These are phyloP conservation scores for Condylostylus longicornis DNA, from an alignment of 1,140 invertebrate genomes.

Conservation along the genomic window DNA sequence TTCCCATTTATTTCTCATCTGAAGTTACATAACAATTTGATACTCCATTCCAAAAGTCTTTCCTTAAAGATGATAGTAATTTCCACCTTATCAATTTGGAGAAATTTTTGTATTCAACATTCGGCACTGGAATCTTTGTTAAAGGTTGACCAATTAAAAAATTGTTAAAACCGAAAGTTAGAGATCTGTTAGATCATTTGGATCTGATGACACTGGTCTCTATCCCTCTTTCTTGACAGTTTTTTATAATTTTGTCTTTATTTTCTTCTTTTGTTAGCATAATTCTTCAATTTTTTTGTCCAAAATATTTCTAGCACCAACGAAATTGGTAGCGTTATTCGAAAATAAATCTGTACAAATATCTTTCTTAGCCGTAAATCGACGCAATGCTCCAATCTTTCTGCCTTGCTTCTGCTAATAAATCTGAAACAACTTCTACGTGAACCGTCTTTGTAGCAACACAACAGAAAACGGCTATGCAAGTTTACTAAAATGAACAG, in stretches of 20 bases:
- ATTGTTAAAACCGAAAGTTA: slow-evolving; percentile 30
- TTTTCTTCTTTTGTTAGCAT: background rate
- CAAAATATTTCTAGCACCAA: no score
- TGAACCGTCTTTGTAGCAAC: slow-evolving; percentile 15
- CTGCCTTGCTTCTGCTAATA: slow-evolving; percentile 8
- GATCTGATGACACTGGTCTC: slow-evolving; percentile 13
- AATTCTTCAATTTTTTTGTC: no score
- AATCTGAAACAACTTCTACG: slow-evolving; percentile 9
- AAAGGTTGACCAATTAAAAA: slow-evolving; percentile 25
- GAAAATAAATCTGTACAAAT: background rate
- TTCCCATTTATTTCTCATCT: slow-evolving; percentile 15
- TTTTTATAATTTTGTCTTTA: no score
- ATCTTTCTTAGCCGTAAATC: background rate
- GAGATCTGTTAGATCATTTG: slow-evolving; percentile 18
- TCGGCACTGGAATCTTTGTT: slow-evolving; percentile 9
- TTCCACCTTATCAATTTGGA: slow-evolving; percentile 14
- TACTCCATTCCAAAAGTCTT: slow-evolving; percentile 18
- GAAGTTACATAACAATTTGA: slow-evolving; percentile 13
- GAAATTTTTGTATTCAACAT: background rate
- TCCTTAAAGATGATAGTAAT: slow-evolving; percentile 7
- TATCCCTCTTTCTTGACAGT: slow-evolving; percentile 4
- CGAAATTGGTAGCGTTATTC: background rate
- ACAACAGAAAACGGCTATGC: slow-evolving; percentile 16
- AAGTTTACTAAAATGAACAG: slow-evolving; percentile 6
- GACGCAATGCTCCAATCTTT: slow-evolving; percentile 7